phyloP scores from a whole-genome alignment of 1,140 invertebrate species.

The Drosophila willistoni region DNA sequence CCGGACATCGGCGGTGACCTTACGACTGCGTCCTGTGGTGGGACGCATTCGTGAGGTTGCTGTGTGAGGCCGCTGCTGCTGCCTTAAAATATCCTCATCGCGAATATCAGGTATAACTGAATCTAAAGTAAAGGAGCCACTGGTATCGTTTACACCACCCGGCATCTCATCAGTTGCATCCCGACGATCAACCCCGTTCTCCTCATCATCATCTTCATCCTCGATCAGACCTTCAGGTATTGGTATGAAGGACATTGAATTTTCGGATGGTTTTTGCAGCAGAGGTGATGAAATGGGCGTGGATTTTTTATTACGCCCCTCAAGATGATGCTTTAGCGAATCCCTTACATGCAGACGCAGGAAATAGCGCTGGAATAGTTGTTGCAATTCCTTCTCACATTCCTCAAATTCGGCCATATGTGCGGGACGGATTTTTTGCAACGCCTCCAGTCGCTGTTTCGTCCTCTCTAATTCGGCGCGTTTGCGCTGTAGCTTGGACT shows the following conservation, averaged over 20 bases:
- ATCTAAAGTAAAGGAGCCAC: slow-evolving; percentile 56
- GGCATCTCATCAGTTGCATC: slow-evolving; percentile 25
- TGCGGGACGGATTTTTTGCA: slow-evolving; percentile 98
- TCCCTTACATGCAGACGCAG: slow-evolving; percentile 93
- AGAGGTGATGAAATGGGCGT: slow-evolving; percentile 67
- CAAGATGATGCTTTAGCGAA: slow-evolving; percentile 81
- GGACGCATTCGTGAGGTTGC: slow-evolving; percentile 73
- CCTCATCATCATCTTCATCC: slow-evolving; percentile 73
- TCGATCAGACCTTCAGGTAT: slow-evolving; percentile 78
- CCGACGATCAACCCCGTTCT: slow-evolving; percentile 38
- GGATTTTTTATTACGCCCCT: slow-evolving; percentile 62
- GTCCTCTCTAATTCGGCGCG: slow-evolving; percentile 95
- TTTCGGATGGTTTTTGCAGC: slow-evolving; percentile 69
- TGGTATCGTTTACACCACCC: background rate
- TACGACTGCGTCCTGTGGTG: slow-evolving; percentile 71
- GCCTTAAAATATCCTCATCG: slow-evolving; percentile 67
- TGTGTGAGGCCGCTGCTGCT: slow-evolving; percentile 60
- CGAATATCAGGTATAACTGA: slow-evolving; percentile 72
- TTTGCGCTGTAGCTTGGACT: slow-evolving; percentile 96
- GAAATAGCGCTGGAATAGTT: slow-evolving; percentile 94
- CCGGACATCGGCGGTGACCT: slow-evolving; percentile 17
- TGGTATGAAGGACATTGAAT: slow-evolving; percentile 76
- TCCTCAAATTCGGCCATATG: slow-evolving; percentile 98
- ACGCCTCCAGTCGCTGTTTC: slow-evolving; percentile 94
- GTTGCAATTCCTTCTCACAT: slow-evolving; percentile 93